Evolutionary conservation across 2,113 vertebrate species (phyloP), one percentile per base, ranked within the genome.

Genomic region (Eubucco bourcierii): DNA sequence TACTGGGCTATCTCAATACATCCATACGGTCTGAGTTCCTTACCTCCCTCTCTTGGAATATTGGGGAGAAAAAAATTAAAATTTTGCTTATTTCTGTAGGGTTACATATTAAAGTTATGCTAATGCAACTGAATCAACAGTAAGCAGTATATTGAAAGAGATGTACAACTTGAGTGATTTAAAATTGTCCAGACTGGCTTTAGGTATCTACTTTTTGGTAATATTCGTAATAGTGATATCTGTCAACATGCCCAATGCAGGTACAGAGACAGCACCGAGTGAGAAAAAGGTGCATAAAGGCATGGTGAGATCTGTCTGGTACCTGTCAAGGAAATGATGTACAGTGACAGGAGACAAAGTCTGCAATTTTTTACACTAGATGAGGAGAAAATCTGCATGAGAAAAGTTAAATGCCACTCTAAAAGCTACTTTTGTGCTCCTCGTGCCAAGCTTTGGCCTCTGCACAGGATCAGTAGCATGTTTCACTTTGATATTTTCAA

Each of bases 401-500:
- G 33, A 61, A 88, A 81, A 87, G 65, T 20, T 78, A 41, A 91
- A 60, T 77, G 31, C 20, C 79, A 52, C 68, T 31, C 79, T 93
- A 79, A 82, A 85, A 90, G 41, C 72, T 77, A 61, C 37, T 90
- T 90, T 68, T 86, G 25, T 47, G 27, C 28, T 81, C 24, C 70
- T 58, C 47, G 17, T 3, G 8, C 58, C 23, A 75, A 67, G 56
- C 64, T 37, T 65, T 93, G 85, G 85, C 66, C 53, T 68, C 61
- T n/a, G 14, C 53, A 84, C 34, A 72, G 73, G 73, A 67, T 65
- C 31, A 64, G 56, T 64, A 52, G 79, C 1, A 0, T 83, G 68
- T 59, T 91, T 82, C 55, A 84, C 39, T 88, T 61, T 47, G 82
- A 78, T 88, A 86, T 84, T 93, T 94, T 72, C 71, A 73, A 78